Base-by-base conservation (phyloP, 1,140 invertebrate genomes). In the Drosophila suzukii region DNA sequence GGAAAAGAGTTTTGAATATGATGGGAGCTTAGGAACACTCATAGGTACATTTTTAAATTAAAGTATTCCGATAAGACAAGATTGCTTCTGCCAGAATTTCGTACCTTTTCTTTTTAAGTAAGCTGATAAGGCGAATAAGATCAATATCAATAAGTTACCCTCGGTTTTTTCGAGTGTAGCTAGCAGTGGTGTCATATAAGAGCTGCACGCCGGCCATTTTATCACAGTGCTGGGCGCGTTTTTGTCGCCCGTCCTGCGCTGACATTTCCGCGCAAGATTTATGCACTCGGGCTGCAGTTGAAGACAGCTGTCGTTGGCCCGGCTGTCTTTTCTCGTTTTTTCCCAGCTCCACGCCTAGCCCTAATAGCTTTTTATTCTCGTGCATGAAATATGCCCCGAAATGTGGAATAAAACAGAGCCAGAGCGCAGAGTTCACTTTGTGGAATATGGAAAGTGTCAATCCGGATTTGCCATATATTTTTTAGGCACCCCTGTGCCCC, bases 251-350 rank as follows among this genome's bases (percentile, higher is more conserved):
- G 39, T 57, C 38, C 39, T 60, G 43, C 53, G 58, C 62, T 89
- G 85, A 89, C 84, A 88, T 88, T 88, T 88, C 79, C 77, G 85
- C 79, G 65, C 73, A 89, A 89, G 84, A 89, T 89, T 89, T 89
- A 89, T 89, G 84, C 84, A 89, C 84, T 84, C 68, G 72, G 84
- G 74, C 85, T 89, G 84, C 84, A 89, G 81, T 63, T 89, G 84
- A 89, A 89, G 84, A 89, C 84, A 89, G 84, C 85, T 89, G 84
- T 89, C 81, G 84, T 89, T 89, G 67, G 76, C 76, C 65, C 72
- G 65, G 76, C 68, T 79, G 67, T 84, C 76, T 79, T 61, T 56
- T 54, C 57, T 63, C 46, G 60, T 50, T 50, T 56, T 56, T 68
- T 65, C 54, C 60, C 39, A 63, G 20, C 32, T 50, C 41, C 53